phyloP scores from a whole-genome alignment of 2,797 vertebrate species.

The Scomberomorus guttatus region DNA sequence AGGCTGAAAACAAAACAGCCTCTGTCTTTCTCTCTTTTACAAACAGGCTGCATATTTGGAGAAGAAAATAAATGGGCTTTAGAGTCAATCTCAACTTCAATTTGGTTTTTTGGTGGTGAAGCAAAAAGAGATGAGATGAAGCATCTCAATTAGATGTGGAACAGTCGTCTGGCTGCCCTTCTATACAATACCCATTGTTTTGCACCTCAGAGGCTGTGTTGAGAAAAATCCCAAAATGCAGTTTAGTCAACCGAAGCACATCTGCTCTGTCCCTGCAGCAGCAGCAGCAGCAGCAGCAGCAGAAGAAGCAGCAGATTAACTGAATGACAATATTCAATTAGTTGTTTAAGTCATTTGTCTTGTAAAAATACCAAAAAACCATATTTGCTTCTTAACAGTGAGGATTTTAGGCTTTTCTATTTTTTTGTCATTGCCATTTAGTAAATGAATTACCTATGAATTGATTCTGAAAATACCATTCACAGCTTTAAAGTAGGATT shows the following conservation, averaged over 20 bases:
- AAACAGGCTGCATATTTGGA: conserved; percentile 31
- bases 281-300: too few species aligned
- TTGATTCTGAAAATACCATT: conserved; percentile 28
- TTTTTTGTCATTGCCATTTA: conserved; percentile 20
- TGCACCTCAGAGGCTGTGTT: conserved; percentile 18
- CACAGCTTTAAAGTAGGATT: conserved; percentile 40
- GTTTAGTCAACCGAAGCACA: conserved; percentile 22
- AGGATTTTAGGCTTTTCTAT: conserved; percentile 17
- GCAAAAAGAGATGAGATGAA: conserved; percentile 45
- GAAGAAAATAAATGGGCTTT: conserved; percentile 55
- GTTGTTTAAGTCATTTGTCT: conserved; percentile 17
- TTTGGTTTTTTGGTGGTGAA: conserved; percentile 50
- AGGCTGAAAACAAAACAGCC: conserved; percentile 24
- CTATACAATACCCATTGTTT: conserved; percentile 61
- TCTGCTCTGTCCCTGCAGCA: conserved; percentile 20
- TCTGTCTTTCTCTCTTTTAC: conserved; percentile 7
- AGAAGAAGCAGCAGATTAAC: conserved; percentile 24
- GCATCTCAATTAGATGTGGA: conserved; percentile 63
- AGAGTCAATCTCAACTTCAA: conserved; percentile 58
- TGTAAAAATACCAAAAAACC: neutral
- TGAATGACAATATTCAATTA: conserved; percentile 33
- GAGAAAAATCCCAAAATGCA: conserved; percentile 53
- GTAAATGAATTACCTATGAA: conserved; percentile 18
- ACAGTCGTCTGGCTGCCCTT: conserved; percentile 33
- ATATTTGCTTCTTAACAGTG: conserved; percentile 6